Base-by-base conservation (phyloP, 2,113 vertebrate genomes). In the Centrocercus urophasianus region DNA sequence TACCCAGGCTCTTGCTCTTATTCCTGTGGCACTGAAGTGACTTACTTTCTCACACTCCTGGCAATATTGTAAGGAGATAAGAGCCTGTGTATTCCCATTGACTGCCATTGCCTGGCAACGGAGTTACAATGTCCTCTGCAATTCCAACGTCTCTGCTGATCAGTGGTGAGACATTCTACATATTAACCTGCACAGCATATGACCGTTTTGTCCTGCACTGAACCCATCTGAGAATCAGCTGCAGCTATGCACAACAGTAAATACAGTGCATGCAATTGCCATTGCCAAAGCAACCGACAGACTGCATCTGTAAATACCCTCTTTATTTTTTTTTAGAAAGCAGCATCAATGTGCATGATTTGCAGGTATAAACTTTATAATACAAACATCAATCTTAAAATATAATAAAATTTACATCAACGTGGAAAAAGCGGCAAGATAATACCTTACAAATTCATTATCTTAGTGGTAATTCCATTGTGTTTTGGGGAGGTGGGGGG, bases 401-500 rank as follows among this genome's bases (percentile, higher is more conserved):
- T 93, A 86, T 89, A 96, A 96, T 93, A 97, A 98, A 97, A 97
- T 97, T 96, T 97, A 98, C 97, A 98, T 96, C 96, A 57, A 32
- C 50, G 81, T 42, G 95, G 95, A 96, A 95, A 94, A 95, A 95
- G 91, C 93, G 96, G 95, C 92, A 89, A 97, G 94, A 96, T 95
- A 88, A 43, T 91, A 79, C 96, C 95, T 97, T 81, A 93, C 97
- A 97, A 97, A 96, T 83, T 96, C 87, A 96, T 87, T 93, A 65
- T 83, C 70, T 77, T 72, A 84, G 91, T 89, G 64, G 91, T 96
- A 93, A 92, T 94, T 93, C 93, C 54, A 80, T 64, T 65, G 89
- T 70, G 77, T 40, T 57, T 28, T 13, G 88, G 92, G 65, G 47
- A 61, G 57, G 8, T 45, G 50, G 16, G 52, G 30, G 30, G 63